phyloP scores from a whole-genome alignment of 2,888 invertebrate species.

The Andricus curvator region DNA sequence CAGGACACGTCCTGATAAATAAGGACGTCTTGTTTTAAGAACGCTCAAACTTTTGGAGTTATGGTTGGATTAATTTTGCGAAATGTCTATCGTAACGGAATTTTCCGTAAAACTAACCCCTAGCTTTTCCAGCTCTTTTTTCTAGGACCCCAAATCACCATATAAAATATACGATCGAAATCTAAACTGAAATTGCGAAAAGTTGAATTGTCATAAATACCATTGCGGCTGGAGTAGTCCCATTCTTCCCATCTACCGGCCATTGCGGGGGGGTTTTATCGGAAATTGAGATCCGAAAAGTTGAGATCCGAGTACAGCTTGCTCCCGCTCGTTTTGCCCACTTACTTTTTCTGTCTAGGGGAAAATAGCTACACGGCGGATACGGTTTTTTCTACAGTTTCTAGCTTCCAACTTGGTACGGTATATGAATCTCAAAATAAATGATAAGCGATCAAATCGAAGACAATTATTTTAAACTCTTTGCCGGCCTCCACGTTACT shows the following conservation, averaged over 20 bases:
- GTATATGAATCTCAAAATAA: neutral
- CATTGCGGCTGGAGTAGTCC: constrained; percentile 83
- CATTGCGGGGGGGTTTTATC: constrained; percentile 66
- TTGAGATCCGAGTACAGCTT: constrained; percentile 75
- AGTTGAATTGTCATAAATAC: constrained; percentile 75
- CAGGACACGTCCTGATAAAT: no score
- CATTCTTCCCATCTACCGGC: constrained; percentile 80
- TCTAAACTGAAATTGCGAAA: neutral
- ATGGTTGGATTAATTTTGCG: no score
- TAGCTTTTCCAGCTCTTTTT: no score
- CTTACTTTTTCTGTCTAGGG: constrained; percentile 23
- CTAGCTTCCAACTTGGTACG: neutral
- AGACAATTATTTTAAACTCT: neutral
- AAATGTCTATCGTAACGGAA: no score
- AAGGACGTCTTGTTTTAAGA: no score
- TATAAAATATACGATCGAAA: neutral
- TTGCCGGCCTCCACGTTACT: neutral
- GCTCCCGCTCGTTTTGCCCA: constrained; percentile 73
- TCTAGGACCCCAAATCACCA: no score
- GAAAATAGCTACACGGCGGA: neutral
- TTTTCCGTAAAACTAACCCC: no score
- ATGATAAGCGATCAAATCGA: neutral
- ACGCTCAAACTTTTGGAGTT: no score
- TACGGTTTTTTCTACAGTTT: neutral
- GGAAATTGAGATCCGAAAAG: constrained; percentile 73